Evolutionary conservation across 1,140 invertebrate genomes (phyloP).

Genomic region (Nebria ingens): DNA sequence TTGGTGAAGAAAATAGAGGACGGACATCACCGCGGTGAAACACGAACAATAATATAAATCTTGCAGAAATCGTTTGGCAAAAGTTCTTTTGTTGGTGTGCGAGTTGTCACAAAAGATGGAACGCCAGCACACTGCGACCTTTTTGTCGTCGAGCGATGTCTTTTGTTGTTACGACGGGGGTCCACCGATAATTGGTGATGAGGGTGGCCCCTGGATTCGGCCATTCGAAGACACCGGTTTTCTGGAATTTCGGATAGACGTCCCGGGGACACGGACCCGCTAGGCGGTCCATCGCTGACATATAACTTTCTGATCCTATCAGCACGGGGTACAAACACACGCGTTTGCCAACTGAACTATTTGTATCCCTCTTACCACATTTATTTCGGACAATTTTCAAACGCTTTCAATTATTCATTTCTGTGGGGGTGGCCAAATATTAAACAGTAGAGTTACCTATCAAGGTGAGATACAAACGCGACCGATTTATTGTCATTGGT

Average conservation of each 20-base stretch:
- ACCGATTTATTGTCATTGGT: slow-evolving; percentile 6
- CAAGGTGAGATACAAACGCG: too few relatives aligned
- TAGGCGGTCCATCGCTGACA: slow-evolving; percentile 5
- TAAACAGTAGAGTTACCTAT: too few relatives aligned
- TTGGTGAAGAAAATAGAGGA: too few relatives aligned
- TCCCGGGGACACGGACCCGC: too few relatives aligned
- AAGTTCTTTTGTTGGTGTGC: too few relatives aligned
- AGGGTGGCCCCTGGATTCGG: slow-evolving; percentile 12
- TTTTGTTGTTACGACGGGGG: too few relatives aligned
- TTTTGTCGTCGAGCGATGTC: too few relatives aligned
- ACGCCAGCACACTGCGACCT: too few relatives aligned
- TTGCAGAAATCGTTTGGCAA: too few relatives aligned
- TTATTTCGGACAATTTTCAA: neutral
- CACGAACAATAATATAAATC: too few relatives aligned
- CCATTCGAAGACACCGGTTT: slow-evolving; percentile 14
- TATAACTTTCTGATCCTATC: slow-evolving; percentile 14
- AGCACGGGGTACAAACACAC: slow-evolving; percentile 2
- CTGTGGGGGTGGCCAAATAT: neutral
- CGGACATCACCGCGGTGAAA: too few relatives aligned
- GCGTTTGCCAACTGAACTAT: neutral
- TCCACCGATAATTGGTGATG: slow-evolving; percentile 14
- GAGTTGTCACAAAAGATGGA: too few relatives aligned
- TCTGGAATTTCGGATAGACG: slow-evolving; percentile 14
- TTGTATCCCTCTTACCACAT: slow-evolving; percentile 8
- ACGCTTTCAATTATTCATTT: neutral